Evolutionary conservation across 2,113 vertebrate species (phyloP).

Genomic region (Aplodontia rufa): DNA sequence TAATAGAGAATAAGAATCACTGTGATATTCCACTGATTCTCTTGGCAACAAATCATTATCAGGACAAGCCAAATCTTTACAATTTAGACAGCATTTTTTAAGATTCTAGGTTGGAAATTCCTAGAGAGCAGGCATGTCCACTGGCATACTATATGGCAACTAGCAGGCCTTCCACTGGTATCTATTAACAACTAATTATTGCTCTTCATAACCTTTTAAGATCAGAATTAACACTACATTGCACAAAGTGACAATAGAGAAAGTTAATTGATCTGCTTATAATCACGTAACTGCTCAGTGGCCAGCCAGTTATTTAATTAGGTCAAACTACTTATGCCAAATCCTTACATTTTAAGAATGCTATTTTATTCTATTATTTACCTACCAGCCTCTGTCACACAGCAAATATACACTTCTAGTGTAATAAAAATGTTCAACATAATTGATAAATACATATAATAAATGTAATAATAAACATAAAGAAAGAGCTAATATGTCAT

Average conservation of each 20-base stretch:
- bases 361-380: conserved; percentile 37
- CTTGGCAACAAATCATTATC: conserved; percentile 21
- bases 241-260: not conserved
- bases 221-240: not conserved
- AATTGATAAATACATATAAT: conserved; percentile 13
- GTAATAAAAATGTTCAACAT: conserved; percentile 44
- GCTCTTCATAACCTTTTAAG: conserved; percentile 21
- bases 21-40: not conserved
- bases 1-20: conserved; percentile 36
- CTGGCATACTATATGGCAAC: not conserved
- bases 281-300: conserved; percentile 32
- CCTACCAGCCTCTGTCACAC: not conserved
- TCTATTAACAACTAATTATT: not conserved
- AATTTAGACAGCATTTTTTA: not conserved
- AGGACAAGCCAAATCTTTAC: not conserved
- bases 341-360: not conserved
- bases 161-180: not conserved
- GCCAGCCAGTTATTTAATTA: not conserved
- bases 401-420: conserved; percentile 19
- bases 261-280: conserved; percentile 34
- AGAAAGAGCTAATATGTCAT: conserved; percentile 31
- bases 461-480: not conserved
- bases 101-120: not conserved
- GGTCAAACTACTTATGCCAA: not conserved
- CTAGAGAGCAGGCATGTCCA: not conserved